Base-by-base conservation (phyloP, 2,113 vertebrate species). In the Thinocorus orbignyianus region DNA sequence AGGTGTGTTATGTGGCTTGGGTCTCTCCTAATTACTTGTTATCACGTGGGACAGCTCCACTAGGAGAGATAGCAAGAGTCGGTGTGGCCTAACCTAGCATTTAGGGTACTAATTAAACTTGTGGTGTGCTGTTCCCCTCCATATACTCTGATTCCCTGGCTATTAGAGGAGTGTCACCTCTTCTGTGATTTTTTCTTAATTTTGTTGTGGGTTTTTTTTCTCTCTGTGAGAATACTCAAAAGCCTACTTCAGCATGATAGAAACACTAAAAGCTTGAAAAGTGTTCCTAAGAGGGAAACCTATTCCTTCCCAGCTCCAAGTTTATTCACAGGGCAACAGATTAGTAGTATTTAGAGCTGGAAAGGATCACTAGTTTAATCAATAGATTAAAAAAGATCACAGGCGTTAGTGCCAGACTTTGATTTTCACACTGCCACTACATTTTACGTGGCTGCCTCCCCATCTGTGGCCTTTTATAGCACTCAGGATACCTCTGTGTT, bases 361-460 rank as follows among this genome's bases (percentile, higher is more conserved):
- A 89, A 96, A 92, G 70, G 81, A 95, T 92, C 91, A 77, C 86
- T 93, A 58, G 51, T 81, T 91, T 92, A 95, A 93, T 96, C 88
- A 76, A 94, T 92, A 85, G 80, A 95, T 94, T 93, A 42, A 94
- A 92, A 93, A 95, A 92, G 88, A 96, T 95, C 90, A 96, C 61
- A 84, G 71, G 57, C 0, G 0, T 91, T 94, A 91, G 69, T 69
- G 77, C 57, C 92, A 79, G 73, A 54, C 88, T 95, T 93, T 94
- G 93, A 94, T 91, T 96, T 93, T 94, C 54, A 87, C 46, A 42
- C 64, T 83, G 68, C 33, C 48, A 41, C 86, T 92, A 25, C 52
- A 83, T 90, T 92, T 93, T 92, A 86, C 70, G n/a, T 87, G 73
- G 7, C 69, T 91, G 41, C 17, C 28, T 85, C 77, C 25, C n/a